phyloP scores from a whole-genome alignment of 2,888 invertebrate species.

The Ormyrus thymus region DNA sequence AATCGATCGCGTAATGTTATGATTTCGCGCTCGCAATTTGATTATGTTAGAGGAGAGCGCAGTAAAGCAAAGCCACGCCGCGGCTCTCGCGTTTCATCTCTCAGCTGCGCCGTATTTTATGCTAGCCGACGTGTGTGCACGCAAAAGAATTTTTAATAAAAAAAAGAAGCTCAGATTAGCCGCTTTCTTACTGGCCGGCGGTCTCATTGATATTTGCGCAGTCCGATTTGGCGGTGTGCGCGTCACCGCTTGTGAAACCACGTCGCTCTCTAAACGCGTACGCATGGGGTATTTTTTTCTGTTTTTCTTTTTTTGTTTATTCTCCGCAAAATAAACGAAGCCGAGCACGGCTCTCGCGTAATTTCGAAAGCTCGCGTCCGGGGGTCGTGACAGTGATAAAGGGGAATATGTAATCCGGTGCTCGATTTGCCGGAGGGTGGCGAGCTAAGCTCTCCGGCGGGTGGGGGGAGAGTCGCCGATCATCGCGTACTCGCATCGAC shows the following conservation, averaged over 20 bases:
- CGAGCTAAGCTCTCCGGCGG: not conserved
- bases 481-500: not conserved
- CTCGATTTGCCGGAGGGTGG: not conserved
- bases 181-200: not conserved
- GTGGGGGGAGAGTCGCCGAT: not conserved
- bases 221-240: not conserved
- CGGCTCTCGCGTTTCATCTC: conserved; percentile 30
- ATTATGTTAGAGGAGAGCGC: conserved; percentile 26
- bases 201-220: conserved; percentile 46
- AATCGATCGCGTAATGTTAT: conserved; percentile 38
- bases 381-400: not conserved
- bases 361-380: not conserved
- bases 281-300: not conserved
- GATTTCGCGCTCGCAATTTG: conserved; percentile 40
- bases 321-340: too few relatives aligned
- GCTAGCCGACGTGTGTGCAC: not conserved
- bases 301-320: not conserved
- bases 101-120: conserved; percentile 35
- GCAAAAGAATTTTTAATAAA: not conserved
- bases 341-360: too few relatives aligned
- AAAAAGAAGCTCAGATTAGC: too few relatives aligned
- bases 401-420: too few relatives aligned
- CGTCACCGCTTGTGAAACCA: not conserved
- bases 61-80: not conserved
- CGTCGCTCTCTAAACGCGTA: too few relatives aligned